A percentile compares a stretch with the other conserved stretches of the same genome.
These are phyloP conservation scores for Tachysurus vachellii DNA, from an alignment of 2,113 vertebrate species.

Conservation along the genomic window DNA sequence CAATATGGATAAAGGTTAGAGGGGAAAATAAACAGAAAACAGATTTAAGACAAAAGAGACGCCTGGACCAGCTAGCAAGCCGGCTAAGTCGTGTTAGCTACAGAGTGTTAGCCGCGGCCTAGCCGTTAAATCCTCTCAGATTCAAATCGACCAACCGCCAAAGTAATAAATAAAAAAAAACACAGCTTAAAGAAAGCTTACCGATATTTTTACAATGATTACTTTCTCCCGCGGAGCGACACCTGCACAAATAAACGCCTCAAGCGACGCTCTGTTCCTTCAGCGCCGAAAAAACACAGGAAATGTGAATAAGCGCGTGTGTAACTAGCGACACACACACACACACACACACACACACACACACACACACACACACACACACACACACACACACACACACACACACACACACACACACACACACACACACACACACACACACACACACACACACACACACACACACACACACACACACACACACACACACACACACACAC, in stretches of 20 bases:
- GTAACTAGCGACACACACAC: conserved; percentile 4
- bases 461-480: neutral
- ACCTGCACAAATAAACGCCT: neutral
- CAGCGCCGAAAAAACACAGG: neutral
- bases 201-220: neutral
- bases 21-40: too few species aligned
- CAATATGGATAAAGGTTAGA: too few species aligned
- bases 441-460: neutral
- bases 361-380: neutral
- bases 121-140: neutral
- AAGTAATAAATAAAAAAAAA: neutral
- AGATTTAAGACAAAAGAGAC: neutral
- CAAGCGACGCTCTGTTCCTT: conserved; percentile 15
- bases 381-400: neutral
- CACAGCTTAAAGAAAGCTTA: neutral
- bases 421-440: neutral
- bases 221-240: neutral
- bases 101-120: neutral
- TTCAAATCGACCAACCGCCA: conserved; percentile 10
- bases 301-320: conserved; percentile 20
- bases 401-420: neutral
- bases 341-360: neutral
- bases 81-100: conserved; percentile 39
- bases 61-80: neutral
- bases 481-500: neutral